phyloP scores from a whole-genome alignment of 2,888 invertebrate species.

The Troglohyphantes excavatus region DNA sequence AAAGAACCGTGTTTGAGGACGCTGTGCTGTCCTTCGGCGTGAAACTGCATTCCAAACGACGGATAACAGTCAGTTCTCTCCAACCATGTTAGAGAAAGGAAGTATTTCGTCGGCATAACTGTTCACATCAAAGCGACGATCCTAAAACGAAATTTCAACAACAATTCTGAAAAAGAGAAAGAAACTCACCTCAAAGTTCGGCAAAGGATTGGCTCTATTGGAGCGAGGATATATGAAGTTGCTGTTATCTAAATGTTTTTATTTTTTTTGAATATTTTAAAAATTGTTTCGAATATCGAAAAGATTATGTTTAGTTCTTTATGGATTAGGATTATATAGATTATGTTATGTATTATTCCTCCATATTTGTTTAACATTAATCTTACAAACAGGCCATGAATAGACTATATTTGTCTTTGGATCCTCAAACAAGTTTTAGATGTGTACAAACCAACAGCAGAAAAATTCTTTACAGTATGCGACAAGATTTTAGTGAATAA shows the following conservation, averaged over 20 bases:
- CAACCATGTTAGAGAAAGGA: not conserved
- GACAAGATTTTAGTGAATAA: no score
- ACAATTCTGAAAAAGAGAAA: not conserved
- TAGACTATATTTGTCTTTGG: not conserved
- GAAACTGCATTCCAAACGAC: not conserved
- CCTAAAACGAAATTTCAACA: not conserved
- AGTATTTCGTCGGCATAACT: not conserved
- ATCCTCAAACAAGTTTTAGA: not conserved
- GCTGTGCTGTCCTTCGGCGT: no score
- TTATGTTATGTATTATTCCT: not conserved
- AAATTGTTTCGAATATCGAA: not conserved
- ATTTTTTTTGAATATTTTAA: not conserved
- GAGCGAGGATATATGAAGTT: not conserved
- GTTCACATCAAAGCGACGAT: not conserved
- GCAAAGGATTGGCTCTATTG: not conserved
- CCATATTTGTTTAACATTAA: not conserved
- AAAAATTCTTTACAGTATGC: no score
- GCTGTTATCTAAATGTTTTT: not conserved
- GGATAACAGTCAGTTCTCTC: not conserved
- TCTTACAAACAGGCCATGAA: not conserved
- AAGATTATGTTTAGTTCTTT: not conserved
- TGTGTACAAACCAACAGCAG: no score
- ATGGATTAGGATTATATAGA: not conserved
- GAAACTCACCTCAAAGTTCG: not conserved
- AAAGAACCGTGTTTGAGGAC: no score